Evolutionary conservation across 2,888 invertebrate genomes (phyloP).

Genomic region (Heliconius ethilla): DNA sequence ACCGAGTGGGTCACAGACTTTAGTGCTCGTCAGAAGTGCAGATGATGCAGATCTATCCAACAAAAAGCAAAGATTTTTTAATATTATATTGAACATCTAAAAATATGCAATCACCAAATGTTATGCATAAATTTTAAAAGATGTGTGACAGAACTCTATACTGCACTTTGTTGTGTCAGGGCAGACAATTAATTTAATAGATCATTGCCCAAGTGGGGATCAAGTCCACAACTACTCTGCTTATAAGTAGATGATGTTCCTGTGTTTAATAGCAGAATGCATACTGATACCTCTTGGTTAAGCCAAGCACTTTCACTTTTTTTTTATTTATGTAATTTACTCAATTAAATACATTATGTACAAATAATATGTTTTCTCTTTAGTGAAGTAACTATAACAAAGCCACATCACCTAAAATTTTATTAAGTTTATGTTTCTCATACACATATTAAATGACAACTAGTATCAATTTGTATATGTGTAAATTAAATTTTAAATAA

Average conservation of each 20-base stretch:
- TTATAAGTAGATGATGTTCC: too few relatives aligned
- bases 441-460: background rate
- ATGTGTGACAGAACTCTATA: too few relatives aligned
- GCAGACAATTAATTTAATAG: too few relatives aligned
- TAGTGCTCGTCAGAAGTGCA: conserved; percentile 60
- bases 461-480: background rate
- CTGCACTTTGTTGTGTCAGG: too few relatives aligned
- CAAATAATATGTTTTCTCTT: background rate
- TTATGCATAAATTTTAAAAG: too few relatives aligned
- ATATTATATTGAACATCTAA: too few relatives aligned
- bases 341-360: background rate
- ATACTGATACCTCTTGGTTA: background rate
- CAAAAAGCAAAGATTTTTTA: conserved; percentile 23
- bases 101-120: too few relatives aligned
- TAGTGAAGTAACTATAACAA: too few relatives aligned
- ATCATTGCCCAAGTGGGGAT: too few relatives aligned
- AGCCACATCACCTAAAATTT: background rate
- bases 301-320: background rate
- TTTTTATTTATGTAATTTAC: background rate
- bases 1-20: conserved; percentile 75
- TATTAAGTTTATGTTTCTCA: background rate
- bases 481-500: background rate
- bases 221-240: too few relatives aligned
- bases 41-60: conserved; percentile 63
- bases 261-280: too few relatives aligned